Evolutionary conservation across 1,140 invertebrate species (phyloP), one percentile per base, ranked within the genome.

Genomic region (Neotoxoptera formosana): DNA sequence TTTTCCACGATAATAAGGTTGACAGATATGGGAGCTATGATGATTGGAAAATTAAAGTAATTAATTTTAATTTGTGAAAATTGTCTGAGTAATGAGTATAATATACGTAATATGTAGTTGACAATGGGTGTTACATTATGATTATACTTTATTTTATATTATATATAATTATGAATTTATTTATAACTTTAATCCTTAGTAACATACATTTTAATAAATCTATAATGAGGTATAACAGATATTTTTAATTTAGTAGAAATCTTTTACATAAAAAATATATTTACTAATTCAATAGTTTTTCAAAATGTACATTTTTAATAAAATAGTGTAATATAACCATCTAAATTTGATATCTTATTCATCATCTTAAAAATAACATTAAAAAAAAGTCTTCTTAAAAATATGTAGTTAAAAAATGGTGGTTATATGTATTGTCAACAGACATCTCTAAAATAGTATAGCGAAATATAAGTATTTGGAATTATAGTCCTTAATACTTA

Each of bases 51-150:
- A n/a, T 14, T 30, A n/a, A 23, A n/a, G 14, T 67, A n/a, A 17
- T 67, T 67, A 4, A n/a, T 17, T 67, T n/a, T n/a, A n/a, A 67
- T n/a, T 67, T 67, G 11, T 6, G n/a, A n/a, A n/a, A 30, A n/a
- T n/a, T 67, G 3, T 67, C 60, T n/a, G 14, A 67, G 6, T 6
- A 4, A 67, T 60, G 8, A 60, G 20, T 53, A 21, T 53, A 53
- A 2, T 51, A 2, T 20, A 60, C 4, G 14, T 67, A n/a, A n/a
- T 4, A n/a, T 3, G 0, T n/a, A n/a, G 0, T 67, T n/a, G 0
- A 67, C 30, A 11, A 67, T 76, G 4, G 2, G 51, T 7, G 25
- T 14, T 48, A 53, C 25, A 20, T 76, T 76, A 76, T 6, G n/a
- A 14, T 30, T 76, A 76, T 17, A n/a, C 17, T n/a, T 2, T n/a